Base-by-base conservation (phyloP, 2,113 vertebrate genomes). In the Benitochromis conjunctus region DNA sequence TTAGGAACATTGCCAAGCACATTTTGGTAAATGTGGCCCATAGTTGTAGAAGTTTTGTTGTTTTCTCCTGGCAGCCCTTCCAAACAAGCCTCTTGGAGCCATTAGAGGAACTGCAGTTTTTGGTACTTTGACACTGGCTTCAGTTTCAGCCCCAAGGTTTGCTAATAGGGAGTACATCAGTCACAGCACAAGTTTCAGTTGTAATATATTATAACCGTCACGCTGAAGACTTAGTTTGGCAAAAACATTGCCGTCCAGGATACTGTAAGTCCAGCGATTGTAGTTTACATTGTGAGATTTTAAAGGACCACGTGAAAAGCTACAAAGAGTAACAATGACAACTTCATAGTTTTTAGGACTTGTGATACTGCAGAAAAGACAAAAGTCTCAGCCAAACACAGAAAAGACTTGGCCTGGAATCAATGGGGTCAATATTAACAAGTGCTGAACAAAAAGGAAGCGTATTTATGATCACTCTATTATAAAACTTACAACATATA, bases 61-160 rank as follows among this genome's bases (percentile, higher is more conserved):
- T 41, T 66, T 66, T 38, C 34, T 36, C 34, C 2, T 19, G 4
- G 34, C 31, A 14, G 19, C 36, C 0, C 0, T 41, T 3, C n/a
- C n/a, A 43, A 71, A 43, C 13, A 43, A 46, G 38, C 13, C 38
- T 71, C 38, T 16, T 16, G 64, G 12, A 43, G 38, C 38, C 64
- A 26, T 46, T 46, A 26, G 5, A 71, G 3, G 64, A 71, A 6
- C 21, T 46, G 38, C 21, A 26, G 38, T 6, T 71, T 69, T 69
- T 69, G 1, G 3, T 24, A 2, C n/a, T 16, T 3, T 21, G 11
- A 43, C 1, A 24, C n/a, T 69, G 36, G 58, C 31, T 62, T 62
- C 18, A 36, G 9, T 5, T 69, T 43, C n/a, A 69, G 36, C 38
- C 38, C n/a, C 1, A 43, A 46, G 21, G 19, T 46, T 71, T 71